phyloP scores from a whole-genome alignment of 2,888 invertebrate species.

The Uloborus plumipes region DNA sequence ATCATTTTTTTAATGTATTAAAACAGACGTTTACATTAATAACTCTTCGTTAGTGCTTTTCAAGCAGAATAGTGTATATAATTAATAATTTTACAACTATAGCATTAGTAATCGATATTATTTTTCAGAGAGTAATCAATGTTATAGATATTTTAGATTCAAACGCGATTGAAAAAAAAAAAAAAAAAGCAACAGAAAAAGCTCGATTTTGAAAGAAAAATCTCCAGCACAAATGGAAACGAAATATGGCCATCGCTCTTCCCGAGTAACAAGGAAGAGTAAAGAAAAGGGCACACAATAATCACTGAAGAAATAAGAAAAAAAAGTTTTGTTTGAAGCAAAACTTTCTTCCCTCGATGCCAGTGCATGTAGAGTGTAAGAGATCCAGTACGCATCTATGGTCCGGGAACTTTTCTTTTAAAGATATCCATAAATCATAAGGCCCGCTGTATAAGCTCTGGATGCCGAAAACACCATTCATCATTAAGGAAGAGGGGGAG shows the following conservation, averaged over 20 bases:
- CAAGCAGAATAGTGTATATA: too few species aligned
- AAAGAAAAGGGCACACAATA: conserved; percentile 58
- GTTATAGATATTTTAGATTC: too few species aligned
- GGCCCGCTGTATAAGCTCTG: conserved; percentile 59
- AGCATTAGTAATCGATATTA: too few species aligned
- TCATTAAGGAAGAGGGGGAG: conserved; percentile 56
- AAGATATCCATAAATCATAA: conserved; percentile 63
- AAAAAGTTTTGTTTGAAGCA: conserved; percentile 61
- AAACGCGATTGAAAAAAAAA: too few species aligned
- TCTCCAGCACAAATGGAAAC: conserved; percentile 21
- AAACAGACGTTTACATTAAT: too few species aligned
- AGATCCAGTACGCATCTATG: conserved; percentile 48
- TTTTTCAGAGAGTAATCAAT: too few species aligned
- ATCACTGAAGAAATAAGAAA: conserved; percentile 45
- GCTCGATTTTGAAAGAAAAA: conserved; percentile 24
- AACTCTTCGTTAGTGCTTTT: too few species aligned
- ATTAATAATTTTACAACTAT: too few species aligned
- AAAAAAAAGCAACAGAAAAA: too few species aligned
- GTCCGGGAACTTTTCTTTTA: conserved; percentile 54
- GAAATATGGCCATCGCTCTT: conserved; percentile 53
- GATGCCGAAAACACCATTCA: conserved; percentile 63
- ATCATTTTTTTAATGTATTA: too few species aligned
- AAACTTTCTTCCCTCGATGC: conserved; percentile 60
- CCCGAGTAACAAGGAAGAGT: conserved; percentile 47
- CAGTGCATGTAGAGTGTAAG: conserved; percentile 50